Percentiles rank a stretch among this genome's conserved stretches.
These are phyloP conservation scores for Eueremaeus valkanovi DNA, from an alignment of 2,888 invertebrate species.

Conservation along the genomic window DNA sequence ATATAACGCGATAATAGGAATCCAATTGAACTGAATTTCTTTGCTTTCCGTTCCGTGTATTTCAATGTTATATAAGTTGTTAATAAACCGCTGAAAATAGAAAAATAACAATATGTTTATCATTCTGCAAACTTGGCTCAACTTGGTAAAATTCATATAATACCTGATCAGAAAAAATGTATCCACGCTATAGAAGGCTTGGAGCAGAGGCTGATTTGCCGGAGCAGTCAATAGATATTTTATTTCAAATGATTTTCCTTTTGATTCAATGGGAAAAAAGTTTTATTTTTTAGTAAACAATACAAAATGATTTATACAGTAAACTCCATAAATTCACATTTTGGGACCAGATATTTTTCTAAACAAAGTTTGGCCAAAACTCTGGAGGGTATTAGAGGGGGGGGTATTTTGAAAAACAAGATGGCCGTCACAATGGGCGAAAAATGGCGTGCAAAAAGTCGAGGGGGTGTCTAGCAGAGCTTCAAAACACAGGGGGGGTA, in stretches of 20 bases:
- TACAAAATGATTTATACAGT: background rate
- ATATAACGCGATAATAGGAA: slow-evolving; percentile 34
- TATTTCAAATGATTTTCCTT: slow-evolving; percentile 35
- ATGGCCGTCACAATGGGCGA: no score
- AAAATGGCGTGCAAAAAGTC: no score
- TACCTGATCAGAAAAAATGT: slow-evolving; percentile 52
- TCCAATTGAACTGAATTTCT: background rate
- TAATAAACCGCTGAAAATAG: slow-evolving; percentile 34
- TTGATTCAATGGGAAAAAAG: background rate
- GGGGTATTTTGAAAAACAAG: no score
- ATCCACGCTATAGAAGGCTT: slow-evolving; percentile 51
- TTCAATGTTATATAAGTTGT: slow-evolving; percentile 42
- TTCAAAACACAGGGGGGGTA: no score
- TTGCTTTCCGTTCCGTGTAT: background rate
- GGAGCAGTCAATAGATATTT: slow-evolving; percentile 25
- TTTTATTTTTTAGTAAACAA: no score
- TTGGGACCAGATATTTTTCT: no score
- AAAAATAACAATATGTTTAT: background rate
- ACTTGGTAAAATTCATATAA: background rate
- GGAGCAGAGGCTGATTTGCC: slow-evolving; percentile 50
- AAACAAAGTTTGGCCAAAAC: no score
- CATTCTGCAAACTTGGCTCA: background rate
- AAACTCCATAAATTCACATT: no score
- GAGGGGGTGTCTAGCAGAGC: no score
- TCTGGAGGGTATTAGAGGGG: no score